Evolutionary conservation across 2,113 vertebrate species (phyloP).

Genomic region (Alces alces): DNA sequence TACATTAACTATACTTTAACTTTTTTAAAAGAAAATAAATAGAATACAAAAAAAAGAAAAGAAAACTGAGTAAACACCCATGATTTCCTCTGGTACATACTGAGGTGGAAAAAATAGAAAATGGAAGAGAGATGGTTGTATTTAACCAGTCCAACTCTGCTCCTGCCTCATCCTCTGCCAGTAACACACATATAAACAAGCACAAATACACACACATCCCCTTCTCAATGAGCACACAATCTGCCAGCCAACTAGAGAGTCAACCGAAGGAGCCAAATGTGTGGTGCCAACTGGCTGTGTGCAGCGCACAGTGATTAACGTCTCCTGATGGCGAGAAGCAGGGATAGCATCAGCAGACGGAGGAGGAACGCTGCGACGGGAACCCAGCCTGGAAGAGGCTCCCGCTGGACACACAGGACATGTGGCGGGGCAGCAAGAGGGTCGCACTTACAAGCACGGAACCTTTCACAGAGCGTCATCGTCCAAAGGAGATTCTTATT

Average conservation of each 20-base stretch:
- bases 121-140: neutral
- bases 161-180: neutral
- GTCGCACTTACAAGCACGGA: neutral
- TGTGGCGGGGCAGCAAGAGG: neutral
- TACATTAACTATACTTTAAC: too few species aligned
- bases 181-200: neutral
- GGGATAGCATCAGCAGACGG: neutral
- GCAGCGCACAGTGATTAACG: constrained; percentile 33
- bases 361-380: neutral
- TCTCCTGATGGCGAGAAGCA: neutral
- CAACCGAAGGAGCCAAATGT: constrained; percentile 46
- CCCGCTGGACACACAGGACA: neutral
- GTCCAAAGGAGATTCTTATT: neutral
- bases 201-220: neutral
- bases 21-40: neutral
- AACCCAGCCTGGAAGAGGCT: neutral
- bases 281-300: constrained; percentile 56
- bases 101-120: neutral
- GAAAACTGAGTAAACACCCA: neutral
- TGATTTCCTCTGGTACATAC: neutral
- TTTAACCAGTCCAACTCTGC: neutral
- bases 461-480: neutral
- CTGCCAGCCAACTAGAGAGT: constrained; percentile 44
- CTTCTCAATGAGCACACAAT: constrained; percentile 47
- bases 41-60: neutral